phyloP scores from a whole-genome alignment of 1,140 invertebrate species.

The Orchestia grillus region DNA sequence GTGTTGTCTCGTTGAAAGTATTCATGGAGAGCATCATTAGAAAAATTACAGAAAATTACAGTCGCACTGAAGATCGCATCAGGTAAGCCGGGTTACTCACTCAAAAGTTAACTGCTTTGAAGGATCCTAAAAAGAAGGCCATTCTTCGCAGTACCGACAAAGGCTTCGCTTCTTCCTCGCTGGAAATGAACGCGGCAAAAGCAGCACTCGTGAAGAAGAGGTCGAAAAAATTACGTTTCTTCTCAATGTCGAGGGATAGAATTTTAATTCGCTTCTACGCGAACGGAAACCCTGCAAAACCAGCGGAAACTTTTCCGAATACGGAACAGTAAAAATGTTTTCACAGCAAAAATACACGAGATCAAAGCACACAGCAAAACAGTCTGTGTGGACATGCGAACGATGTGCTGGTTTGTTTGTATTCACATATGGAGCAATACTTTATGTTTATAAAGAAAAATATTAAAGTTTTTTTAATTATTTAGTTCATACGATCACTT shows the following conservation, averaged over 20 bases:
- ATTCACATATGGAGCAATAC: too few relatives aligned
- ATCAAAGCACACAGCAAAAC: not conserved
- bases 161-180: not conserved
- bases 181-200: not conserved
- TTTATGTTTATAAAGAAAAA: too few relatives aligned
- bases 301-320: not conserved
- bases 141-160: not conserved
- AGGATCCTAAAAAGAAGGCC: not conserved
- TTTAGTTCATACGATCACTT: too few relatives aligned
- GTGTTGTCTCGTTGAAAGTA: not conserved
- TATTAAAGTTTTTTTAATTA: too few relatives aligned
- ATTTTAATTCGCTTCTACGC: not conserved
- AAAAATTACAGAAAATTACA: not conserved
- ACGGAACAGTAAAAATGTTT: too few relatives aligned
- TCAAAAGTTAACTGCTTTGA: slow-evolving; percentile 17
- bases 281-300: not conserved
- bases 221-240: not conserved
- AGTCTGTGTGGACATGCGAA: not conserved
- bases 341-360: not conserved
- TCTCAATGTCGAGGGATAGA: not conserved
- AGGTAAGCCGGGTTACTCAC: not conserved
- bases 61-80: not conserved
- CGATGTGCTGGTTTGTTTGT: too few relatives aligned
- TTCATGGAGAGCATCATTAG: not conserved
- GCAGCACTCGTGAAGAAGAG: not conserved